These are phyloP conservation scores for Grantiella picta DNA, from an alignment of 2,113 vertebrate genomes.

Conservation along the genomic window DNA sequence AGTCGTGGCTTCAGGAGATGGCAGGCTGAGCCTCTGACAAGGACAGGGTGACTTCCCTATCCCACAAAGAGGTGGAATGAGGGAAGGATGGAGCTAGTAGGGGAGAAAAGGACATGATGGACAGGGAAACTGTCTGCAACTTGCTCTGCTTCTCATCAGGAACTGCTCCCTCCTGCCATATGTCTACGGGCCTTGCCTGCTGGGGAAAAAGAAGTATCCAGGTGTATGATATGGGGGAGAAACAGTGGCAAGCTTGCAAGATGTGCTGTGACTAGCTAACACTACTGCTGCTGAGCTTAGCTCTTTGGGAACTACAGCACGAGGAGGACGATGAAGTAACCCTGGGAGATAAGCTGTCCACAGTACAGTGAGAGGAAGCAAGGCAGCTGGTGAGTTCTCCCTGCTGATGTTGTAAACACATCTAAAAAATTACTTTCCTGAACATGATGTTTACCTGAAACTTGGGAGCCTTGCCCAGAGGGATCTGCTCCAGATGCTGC, in stretches of 20 bases:
- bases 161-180: neutral
- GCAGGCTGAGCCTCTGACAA: neutral
- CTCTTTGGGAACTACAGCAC: neutral
- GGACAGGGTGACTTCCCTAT: neutral
- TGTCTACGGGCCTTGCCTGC: neutral
- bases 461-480: neutral
- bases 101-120: neutral
- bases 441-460: slow-evolving; percentile 27
- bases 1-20: neutral
- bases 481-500: neutral
- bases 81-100: neutral
- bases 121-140: neutral
- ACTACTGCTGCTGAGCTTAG: neutral
- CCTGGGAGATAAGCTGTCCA: neutral
- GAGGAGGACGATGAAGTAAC: neutral
- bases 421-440: neutral
- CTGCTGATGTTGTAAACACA: slow-evolving; percentile 1
- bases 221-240: neutral
- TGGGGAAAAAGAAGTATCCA: neutral
- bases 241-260: neutral
- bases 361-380: neutral
- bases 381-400: neutral
- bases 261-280: neutral
- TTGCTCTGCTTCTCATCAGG: neutral
- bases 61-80: neutral